Evolutionary conservation across 1,140 invertebrate genomes (phyloP).

Genomic region (Teleogryllus occipitalis): DNA sequence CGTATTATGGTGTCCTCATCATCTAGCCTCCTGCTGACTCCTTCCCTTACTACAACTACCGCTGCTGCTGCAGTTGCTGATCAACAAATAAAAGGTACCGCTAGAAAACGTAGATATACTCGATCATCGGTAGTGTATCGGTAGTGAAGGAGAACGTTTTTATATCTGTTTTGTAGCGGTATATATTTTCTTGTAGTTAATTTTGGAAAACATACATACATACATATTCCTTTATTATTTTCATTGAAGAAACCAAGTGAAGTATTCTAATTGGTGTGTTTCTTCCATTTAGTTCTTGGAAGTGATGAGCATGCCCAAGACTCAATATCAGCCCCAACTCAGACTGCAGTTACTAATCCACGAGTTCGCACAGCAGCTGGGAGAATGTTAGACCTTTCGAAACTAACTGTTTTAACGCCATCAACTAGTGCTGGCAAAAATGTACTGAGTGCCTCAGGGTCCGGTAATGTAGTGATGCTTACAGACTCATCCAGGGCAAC

Average conservation of each 20-base stretch:
- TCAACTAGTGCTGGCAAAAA: conserved; percentile 27
- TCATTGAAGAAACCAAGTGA: conserved; percentile 15
- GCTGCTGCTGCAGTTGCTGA: conserved; percentile 24
- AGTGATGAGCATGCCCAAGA: conserved; percentile 26
- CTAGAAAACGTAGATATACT: not conserved
- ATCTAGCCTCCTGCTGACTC: conserved; percentile 31
- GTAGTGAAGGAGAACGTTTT: not conserved
- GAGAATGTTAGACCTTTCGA: conserved; percentile 27
- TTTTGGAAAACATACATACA: not conserved
- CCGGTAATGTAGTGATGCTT: conserved; percentile 29
- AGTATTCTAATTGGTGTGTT: conserved; percentile 20
- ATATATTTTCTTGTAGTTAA: conserved; percentile 1
- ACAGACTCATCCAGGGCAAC: conserved; percentile 26
- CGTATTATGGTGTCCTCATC: conserved; percentile 25
- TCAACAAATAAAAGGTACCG: conserved; percentile 35
- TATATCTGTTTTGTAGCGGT: not conserved
- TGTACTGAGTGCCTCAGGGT: conserved; percentile 24
- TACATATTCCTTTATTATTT: conserved; percentile 7
- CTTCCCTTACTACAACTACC: conserved; percentile 23
- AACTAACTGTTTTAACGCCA: conserved; percentile 28
- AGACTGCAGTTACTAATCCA: conserved; percentile 11
- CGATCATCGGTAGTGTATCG: too few species aligned
- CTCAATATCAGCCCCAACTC: conserved; percentile 15
- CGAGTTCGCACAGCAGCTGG: conserved; percentile 7
- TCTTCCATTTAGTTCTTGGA: conserved; percentile 37